phyloP scores from a whole-genome alignment of 2,888 invertebrate species.

The Lordiphosa andalusiaca region DNA sequence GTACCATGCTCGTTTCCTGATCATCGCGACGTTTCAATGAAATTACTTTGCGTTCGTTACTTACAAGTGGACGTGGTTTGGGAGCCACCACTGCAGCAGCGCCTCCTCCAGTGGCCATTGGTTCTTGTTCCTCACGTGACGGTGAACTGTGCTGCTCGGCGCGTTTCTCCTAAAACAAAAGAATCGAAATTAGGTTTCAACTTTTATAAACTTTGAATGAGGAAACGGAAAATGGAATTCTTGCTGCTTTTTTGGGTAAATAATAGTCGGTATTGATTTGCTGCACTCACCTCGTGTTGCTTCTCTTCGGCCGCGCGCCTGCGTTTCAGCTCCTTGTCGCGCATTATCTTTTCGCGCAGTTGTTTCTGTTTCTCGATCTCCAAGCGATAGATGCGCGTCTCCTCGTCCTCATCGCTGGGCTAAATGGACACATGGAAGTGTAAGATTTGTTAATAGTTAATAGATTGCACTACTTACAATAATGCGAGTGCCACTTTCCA shows the following conservation, averaged over 20 bases:
- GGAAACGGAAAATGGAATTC: no score
- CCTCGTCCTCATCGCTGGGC: slow-evolving; percentile 81
- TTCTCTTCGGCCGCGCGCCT: slow-evolving; percentile 80
- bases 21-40: slow-evolving; percentile 77
- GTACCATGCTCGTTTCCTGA: slow-evolving; percentile 25
- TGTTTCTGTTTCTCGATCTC: slow-evolving; percentile 81
- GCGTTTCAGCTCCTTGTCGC: slow-evolving; percentile 81
- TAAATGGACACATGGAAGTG: slow-evolving; percentile 21
- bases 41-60: slow-evolving; percentile 79
- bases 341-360: slow-evolving; percentile 80
- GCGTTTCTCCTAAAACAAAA: slow-evolving; percentile 71
- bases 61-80: slow-evolving; percentile 45
- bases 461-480: slow-evolving; percentile 57
- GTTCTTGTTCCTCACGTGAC: slow-evolving; percentile 42
- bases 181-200: not conserved
- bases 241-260: no score
- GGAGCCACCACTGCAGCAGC: slow-evolving; percentile 23
- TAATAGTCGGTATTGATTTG: no score
- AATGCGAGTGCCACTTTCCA: slow-evolving; percentile 63
- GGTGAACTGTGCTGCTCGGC: slow-evolving; percentile 56
- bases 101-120: slow-evolving; percentile 10
- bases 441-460: no score
- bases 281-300: slow-evolving; percentile 74
- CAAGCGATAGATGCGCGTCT: slow-evolving; percentile 80
- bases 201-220: no score